Evolutionary conservation across 2,797 vertebrate species (phyloP), one percentile per base, ranked within the genome.

Genomic region (Rachycentron canadum): DNA sequence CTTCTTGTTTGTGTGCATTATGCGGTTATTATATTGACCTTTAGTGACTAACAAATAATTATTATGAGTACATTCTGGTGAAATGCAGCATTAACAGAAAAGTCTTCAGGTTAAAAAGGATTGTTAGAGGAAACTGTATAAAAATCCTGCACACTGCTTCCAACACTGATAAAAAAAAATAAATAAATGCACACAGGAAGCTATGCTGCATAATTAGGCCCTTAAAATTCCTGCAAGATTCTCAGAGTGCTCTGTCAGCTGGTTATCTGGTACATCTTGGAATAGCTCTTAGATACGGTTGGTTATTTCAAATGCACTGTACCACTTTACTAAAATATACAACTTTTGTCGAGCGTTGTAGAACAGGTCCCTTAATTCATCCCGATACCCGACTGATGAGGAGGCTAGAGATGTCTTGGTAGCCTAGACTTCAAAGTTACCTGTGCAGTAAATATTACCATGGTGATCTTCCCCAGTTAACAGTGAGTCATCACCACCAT

Each of bases 401-500:
- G 47, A 52, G 14, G 12, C 23, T n/a, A n/a, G n/a, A n/a, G n/a
- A n/a, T n/a, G n/a, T n/a, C 11, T 43, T 38, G 11, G 60, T 17
- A 1, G 32, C 38, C 14, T 23, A 9, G 60, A 25, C 36, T 38
- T 17, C 55, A 53, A 57, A 12, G 5, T 38, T 26, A 30, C 30
- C 38, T 38, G 28, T 64, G 50, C 2, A 56, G 19, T 32, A 63
- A 65, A n/a, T 34, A 76, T 69, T 82, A 47, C 73, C 73, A 70
- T 76, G 60, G 66, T 25, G 69, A 83, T 71, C 47, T 36, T 50
- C 34, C 14, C 28, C 3, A 36, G 65, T 43, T 61, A 73, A 63
- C 40, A 30, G 28, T 25, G 41, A 85, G 43, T 69, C 64, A 36
- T 23, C 14, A 28, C 14, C 41, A 56, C 17, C 23, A 41, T 3